Conservation (phyloP, 2,113 vertebrate genomes). For the Corythoichthys haematopterus region DNA sequence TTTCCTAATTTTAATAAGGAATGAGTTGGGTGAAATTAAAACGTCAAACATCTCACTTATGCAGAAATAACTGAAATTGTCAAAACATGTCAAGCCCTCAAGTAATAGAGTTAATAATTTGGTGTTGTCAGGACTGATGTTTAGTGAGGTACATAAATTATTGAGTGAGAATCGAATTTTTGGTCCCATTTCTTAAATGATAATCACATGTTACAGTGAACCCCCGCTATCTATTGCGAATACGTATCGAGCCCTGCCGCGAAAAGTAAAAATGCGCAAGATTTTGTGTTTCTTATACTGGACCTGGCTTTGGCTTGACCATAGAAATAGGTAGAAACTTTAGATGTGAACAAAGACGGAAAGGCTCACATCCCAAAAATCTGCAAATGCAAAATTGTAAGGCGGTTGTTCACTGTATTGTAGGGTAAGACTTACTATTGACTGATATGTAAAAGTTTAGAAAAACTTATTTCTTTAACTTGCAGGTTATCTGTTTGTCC, state of each 20-base stretch:
- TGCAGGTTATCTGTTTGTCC: background rate
- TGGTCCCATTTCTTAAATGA: background rate
- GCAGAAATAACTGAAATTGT: background rate
- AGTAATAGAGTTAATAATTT: background rate
- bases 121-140: background rate
- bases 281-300: background rate
- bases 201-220: background rate
- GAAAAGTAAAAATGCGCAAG: background rate
- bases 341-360: background rate
- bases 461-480: background rate
- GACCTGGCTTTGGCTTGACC: background rate
- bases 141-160: background rate
- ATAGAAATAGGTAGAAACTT: background rate
- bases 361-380: background rate
- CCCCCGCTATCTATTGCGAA: background rate
- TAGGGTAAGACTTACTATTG: background rate
- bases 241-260: background rate
- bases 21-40: background rate
- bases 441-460: background rate
- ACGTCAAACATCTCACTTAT: background rate
- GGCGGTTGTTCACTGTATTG: background rate
- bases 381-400: background rate
- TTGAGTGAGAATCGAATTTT: background rate
- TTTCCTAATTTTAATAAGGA: background rate
- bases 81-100: background rate